Evolutionary conservation across 2,888 invertebrate genomes (phyloP).

Genomic region (Ormyrus thymus): DNA sequence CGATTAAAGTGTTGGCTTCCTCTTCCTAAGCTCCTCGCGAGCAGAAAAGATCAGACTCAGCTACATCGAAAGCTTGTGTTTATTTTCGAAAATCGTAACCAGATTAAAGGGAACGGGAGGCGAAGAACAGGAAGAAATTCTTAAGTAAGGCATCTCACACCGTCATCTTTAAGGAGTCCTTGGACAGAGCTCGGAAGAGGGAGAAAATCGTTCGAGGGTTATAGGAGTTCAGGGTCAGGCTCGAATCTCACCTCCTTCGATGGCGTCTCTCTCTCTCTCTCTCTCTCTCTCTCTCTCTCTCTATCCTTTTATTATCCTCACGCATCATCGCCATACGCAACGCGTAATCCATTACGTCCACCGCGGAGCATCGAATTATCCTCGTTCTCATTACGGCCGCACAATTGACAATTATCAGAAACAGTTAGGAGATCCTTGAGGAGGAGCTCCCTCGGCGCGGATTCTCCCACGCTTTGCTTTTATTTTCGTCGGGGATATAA

Average conservation of each 20-base stretch:
- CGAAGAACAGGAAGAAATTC: conserved; percentile 53
- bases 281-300: conserved; percentile 43
- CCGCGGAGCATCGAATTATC: too few relatives aligned
- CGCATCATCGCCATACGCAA: not conserved
- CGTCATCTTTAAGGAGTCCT: conserved; percentile 69
- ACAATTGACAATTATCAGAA: too few relatives aligned
- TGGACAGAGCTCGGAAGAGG: conserved; percentile 55
- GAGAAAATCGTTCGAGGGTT: conserved; percentile 23
- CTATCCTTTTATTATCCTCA: conserved; percentile 44
- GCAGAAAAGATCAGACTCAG: too few relatives aligned
- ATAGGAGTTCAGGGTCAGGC: conserved; percentile 66
- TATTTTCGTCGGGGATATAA: too few relatives aligned
- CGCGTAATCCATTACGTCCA: not conserved
- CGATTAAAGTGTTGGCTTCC: too few relatives aligned
- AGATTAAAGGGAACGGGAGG: conserved; percentile 33
- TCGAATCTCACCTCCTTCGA: conserved; percentile 56
- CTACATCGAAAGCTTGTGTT: too few relatives aligned
- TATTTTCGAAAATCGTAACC: not conserved
- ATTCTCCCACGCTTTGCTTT: too few relatives aligned
- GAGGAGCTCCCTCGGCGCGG: too few relatives aligned
- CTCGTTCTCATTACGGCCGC: too few relatives aligned
- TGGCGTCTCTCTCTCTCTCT: conserved; percentile 31
- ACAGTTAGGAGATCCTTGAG: too few relatives aligned
- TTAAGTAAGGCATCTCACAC: conserved; percentile 56
- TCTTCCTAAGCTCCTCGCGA: too few relatives aligned